phyloP scores from a whole-genome alignment of 2,888 invertebrate genomes.

The Eupelmus urozonus region DNA sequence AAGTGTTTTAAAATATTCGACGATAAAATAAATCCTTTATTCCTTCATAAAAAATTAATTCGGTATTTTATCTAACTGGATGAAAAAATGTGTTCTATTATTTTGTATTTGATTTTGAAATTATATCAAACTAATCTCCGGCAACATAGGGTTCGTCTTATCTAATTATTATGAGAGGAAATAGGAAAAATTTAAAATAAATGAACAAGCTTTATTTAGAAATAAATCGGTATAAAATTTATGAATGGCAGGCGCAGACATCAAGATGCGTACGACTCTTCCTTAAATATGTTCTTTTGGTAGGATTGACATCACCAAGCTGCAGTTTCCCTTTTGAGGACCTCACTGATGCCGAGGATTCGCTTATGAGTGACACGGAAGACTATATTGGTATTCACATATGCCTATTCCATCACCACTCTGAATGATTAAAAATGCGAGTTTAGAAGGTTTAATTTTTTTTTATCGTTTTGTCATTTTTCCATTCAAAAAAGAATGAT shows the following conservation, averaged over 20 bases:
- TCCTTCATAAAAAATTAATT: too few relatives aligned
- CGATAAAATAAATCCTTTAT: too few relatives aligned
- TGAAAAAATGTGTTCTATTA: too few relatives aligned
- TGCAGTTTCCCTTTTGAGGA: conserved; percentile 76
- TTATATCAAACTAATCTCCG: too few relatives aligned
- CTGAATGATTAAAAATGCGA: conserved; percentile 64
- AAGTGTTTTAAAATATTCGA: too few relatives aligned
- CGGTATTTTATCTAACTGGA: too few relatives aligned
- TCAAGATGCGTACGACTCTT: conserved; percentile 46
- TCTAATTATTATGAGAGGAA: too few relatives aligned
- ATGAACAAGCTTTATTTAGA: too few relatives aligned
- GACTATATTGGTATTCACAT: conserved; percentile 73
- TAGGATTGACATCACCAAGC: conserved; percentile 72
- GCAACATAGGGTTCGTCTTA: too few relatives aligned
- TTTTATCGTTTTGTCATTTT: conserved; percentile 5
- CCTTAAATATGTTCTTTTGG: conserved; percentile 70
- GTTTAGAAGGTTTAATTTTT: conserved; percentile 65
- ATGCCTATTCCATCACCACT: conserved; percentile 58
- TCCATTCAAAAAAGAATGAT: neutral
- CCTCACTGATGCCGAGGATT: conserved; percentile 75
- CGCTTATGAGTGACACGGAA: conserved; percentile 75
- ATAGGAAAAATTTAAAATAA: too few relatives aligned
- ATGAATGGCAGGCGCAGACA: conserved; percentile 35
- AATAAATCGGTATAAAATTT: neutral
- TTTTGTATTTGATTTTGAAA: too few relatives aligned